Evolutionary conservation across 2,888 invertebrate genomes (phyloP).

Genomic region (Chloroclysta siterata): DNA sequence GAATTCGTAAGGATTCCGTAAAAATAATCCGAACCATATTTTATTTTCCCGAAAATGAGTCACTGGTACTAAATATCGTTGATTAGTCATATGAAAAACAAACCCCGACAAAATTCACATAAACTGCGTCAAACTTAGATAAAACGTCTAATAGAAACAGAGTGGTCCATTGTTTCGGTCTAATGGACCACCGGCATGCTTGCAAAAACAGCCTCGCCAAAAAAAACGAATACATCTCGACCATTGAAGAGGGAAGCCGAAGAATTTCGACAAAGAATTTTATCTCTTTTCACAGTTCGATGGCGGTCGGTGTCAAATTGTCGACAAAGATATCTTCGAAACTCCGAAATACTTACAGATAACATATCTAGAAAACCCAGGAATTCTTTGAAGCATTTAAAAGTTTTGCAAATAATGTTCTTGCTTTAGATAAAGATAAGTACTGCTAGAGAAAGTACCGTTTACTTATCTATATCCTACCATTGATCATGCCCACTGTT

Average conservation of each 20-base stretch:
- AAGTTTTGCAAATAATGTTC: conserved; percentile 27
- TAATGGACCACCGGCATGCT: conserved; percentile 80
- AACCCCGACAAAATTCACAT: conserved; percentile 71
- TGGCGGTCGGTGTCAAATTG: conserved; percentile 77
- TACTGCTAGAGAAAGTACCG: conserved; percentile 49
- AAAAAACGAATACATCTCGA: conserved; percentile 78
- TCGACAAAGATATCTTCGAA: conserved; percentile 70
- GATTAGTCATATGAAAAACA: conserved; percentile 56
- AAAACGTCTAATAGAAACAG: conserved; percentile 76
- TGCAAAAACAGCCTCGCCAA: conserved; percentile 73
- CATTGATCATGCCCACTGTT: conserved; percentile 36
- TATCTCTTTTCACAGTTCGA: conserved; percentile 81
- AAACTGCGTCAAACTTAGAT: conserved; percentile 79
- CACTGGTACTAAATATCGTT: conserved; percentile 11
- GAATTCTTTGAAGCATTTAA: conserved; percentile 39
- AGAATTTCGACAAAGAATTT: conserved; percentile 79
- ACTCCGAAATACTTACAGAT: conserved; percentile 38
- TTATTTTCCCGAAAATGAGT: conserved; percentile 13
- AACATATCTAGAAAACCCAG: conserved; percentile 35
- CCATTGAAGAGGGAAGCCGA: conserved; percentile 70
- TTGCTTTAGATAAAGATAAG: conserved; percentile 23
- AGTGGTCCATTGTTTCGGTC: conserved; percentile 78
- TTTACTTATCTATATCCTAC: conserved; percentile 36
- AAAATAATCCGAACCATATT: too few relatives aligned
- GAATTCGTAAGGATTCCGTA: too few relatives aligned